These are phyloP conservation scores for Brienomyrus brachyistius DNA, from an alignment of 2,113 vertebrate genomes.

Conservation along the genomic window DNA sequence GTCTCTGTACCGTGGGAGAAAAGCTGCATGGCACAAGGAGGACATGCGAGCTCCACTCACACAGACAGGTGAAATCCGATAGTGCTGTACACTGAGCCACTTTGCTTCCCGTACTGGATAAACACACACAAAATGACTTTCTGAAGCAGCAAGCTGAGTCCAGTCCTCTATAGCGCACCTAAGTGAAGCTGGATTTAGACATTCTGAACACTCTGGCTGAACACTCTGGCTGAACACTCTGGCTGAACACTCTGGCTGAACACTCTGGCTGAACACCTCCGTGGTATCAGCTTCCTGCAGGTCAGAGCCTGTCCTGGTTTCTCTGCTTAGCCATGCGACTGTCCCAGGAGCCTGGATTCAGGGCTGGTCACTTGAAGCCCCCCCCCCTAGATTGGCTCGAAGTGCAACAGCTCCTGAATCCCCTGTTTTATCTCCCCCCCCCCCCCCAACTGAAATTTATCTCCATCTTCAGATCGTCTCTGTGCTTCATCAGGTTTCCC, in stretches of 20 bases:
- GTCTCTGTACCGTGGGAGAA: background rate
- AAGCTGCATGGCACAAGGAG: background rate
- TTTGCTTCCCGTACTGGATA: background rate
- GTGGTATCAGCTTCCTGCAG: too few species aligned
- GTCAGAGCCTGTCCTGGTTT: too few species aligned
- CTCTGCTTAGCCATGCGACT: background rate
- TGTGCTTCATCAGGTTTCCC: background rate
- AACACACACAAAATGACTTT: background rate
- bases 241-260: too few species aligned
- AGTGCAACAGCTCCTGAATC: background rate
- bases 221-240: too few species aligned
- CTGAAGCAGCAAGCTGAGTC: background rate
- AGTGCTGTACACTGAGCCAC: background rate
- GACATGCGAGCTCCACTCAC: background rate
- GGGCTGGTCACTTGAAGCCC: background rate
- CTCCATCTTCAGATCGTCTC: background rate
- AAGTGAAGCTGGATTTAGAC: too few species aligned
- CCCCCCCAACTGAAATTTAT: background rate
- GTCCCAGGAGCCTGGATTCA: background rate
- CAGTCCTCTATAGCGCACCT: too few species aligned
- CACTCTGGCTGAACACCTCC: too few species aligned
- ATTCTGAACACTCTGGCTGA: too few species aligned
- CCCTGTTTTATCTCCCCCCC: background rate
- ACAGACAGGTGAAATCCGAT: background rate
- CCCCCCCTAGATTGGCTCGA: background rate